Evolutionary conservation across 2,797 vertebrate species (phyloP), one percentile per base, ranked within the genome.

Genomic region (Gobio occitaniae): DNA sequence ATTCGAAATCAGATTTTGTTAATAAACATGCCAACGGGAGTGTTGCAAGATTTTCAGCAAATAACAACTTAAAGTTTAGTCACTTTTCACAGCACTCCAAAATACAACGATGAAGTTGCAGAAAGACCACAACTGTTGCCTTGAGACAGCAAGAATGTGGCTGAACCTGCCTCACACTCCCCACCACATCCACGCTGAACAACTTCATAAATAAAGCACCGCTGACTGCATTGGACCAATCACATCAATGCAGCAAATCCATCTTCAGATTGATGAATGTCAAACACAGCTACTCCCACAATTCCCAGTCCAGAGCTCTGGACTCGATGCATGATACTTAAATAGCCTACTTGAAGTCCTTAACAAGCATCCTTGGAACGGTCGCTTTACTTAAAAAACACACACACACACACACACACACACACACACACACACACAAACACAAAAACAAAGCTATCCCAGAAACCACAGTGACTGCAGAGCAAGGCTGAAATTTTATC

Each of bases 211-310:
- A 88, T 72, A 84, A 81, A 66, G 25, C 19, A 2, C n/a, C 10
- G 3, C 32, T 61, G 79, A 50, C 69, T 77, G 66, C 16, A 8
- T 75, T 59, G 3, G 48, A 66, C 61, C 56, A 83, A 52, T 75
- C 25, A 11, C 56, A 48, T 77, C 3, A 32, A 72, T 32, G n/a
- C 50, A 68, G 63, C 36, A 78, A 81, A 84, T 84, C 72, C 48
- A 54, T 68, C 36, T 84, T 61, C 3, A 59, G 71, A 82, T 36
- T 79, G 56, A 74, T 80, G 41, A 47, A 25, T n/a, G 70, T 44
- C 80, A 76, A 68, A 86, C 6, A 3, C 50, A 85, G 75, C 87
- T 78, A 82, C 79, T 82, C 69, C 68, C 47, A 83, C 44, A 82
- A 36, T 41, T 56, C 32, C 38, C 76, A 82, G 75, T 48, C 36